Evolutionary conservation across 2,888 invertebrate species (phyloP), one percentile per base, ranked within the genome.

Genomic region (Drosophila monieri): DNA sequence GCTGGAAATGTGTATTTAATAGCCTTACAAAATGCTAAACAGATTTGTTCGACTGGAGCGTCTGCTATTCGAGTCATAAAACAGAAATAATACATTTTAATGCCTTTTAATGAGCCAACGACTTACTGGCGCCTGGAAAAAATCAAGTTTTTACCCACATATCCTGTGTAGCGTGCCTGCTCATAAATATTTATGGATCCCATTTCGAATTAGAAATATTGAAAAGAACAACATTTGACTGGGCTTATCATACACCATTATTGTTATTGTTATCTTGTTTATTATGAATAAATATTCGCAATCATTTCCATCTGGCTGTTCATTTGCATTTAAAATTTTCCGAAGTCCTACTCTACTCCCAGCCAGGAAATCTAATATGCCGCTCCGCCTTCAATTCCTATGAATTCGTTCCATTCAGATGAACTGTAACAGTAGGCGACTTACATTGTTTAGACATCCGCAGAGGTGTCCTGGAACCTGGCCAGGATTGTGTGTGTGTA

Each of bases 261-360:
- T 68, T 77, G 75, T 78, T 81, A 69, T 69, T 71, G 60, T 64
- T 76, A 76, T 78, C 66, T 71, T 85, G 76, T 77, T 80, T 78
- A 75, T 75, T 62, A 73, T 59, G 62, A 62, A 62, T 62, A 62
- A 51, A 68, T 68, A 68, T 71, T 57, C 56, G 41, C 44, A 70
- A 47, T 68, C 75, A 71, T 66, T 75, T 49, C 62, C 32, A 62
- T 15, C 56, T 58, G 32, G 64, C 56, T 55, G 27, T 62, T 72
- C 73, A 80, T 80, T 80, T 73, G 65, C 77, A 80, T 85, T 79
- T 70, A 51, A 75, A 81, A 80, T 85, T 68, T 68, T 47, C 9
- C 68, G 6, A 18, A 23, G 14, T 5, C 10, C 52, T 35, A 39
- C 21, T 32, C n/a, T 14, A 9, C 0, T 18, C 23, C 37, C 21